A percentile compares a stretch with the other conserved stretches of the same genome.
Conservation (phyloP, 64 coral and sea anemone genomes). For the Hydrozoanthus tunicans region DNA sequence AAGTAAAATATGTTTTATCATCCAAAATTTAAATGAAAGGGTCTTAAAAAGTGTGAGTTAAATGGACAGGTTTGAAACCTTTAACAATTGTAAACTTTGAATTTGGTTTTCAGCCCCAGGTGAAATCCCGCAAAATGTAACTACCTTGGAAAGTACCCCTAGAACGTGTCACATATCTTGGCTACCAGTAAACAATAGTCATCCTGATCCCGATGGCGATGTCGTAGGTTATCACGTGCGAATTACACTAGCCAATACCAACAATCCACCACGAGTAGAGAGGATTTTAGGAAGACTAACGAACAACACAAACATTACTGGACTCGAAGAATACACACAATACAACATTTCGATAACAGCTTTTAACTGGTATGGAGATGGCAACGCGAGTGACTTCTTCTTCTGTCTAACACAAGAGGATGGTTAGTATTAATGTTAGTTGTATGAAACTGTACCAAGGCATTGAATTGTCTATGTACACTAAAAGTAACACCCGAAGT, state of each 20-base stretch:
- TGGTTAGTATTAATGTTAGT: background rate
- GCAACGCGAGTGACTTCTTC: conserved; percentile 21
- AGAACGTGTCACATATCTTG: conserved; percentile 37
- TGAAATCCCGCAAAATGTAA: conserved; percentile 30
- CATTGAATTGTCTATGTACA: too few species aligned
- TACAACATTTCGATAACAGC: conserved; percentile 52
- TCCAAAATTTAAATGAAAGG: too few species aligned
- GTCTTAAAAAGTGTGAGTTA: too few species aligned
- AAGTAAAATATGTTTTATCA: background rate
- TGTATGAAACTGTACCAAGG: too few species aligned
- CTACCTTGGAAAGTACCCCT: background rate
- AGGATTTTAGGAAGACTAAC: conserved; percentile 8
- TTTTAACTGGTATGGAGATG: conserved; percentile 36
- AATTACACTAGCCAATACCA: background rate
- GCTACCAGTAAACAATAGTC: conserved; percentile 25
- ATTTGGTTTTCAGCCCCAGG: conserved; percentile 4
- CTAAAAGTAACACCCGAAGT: too few species aligned
- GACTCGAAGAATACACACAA: conserved; percentile 23
- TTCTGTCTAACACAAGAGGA: conserved; percentile 44
- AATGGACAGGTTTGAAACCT: background rate
- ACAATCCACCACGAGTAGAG: background rate
- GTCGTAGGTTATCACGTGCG: conserved; percentile 11
- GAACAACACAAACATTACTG: conserved; percentile 10
- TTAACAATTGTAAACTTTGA: background rate
- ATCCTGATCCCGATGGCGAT: conserved; percentile 18